A percentile compares a stretch with the other conserved stretches of the same genome.
Conservation (phyloP, 2,797 vertebrate species). For the Microtus californicus region DNA sequence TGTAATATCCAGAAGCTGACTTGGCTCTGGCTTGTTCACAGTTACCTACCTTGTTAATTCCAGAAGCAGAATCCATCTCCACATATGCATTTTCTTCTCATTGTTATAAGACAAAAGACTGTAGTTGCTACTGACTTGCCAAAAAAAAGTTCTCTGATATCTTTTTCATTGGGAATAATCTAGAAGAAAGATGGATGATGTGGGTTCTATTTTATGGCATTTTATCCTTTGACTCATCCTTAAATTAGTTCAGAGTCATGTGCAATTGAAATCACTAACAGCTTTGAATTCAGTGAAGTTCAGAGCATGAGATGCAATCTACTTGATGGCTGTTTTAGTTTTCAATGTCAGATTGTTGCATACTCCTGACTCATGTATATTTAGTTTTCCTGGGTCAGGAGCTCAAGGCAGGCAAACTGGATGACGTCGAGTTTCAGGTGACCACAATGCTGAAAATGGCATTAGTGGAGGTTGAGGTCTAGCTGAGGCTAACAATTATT, state of each 20-base stretch:
- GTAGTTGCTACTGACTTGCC: neutral
- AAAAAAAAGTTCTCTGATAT: neutral
- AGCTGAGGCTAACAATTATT: neutral
- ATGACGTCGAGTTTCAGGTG: neutral
- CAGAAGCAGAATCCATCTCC: neutral
- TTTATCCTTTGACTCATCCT: conserved; percentile 55
- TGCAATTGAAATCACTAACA: neutral
- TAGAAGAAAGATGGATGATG: conserved; percentile 28
- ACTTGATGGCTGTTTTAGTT: neutral
- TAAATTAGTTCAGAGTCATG: conserved; percentile 2
- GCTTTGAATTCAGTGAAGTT: neutral
- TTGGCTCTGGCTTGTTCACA: neutral
- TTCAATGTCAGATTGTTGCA: neutral
- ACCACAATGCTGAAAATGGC: neutral
- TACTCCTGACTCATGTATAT: neutral
- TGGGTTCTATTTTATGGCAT: neutral
- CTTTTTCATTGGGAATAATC: conserved; percentile 17
- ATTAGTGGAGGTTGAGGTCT: neutral
- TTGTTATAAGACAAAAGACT: neutral
- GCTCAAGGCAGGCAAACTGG: neutral
- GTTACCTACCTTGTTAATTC: neutral
- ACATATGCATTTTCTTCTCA: neutral
- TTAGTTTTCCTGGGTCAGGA: neutral
- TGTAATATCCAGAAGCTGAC: neutral
- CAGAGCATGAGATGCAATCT: neutral